phyloP scores from a whole-genome alignment of 2,797 vertebrate species.

The Varecia variegata region DNA sequence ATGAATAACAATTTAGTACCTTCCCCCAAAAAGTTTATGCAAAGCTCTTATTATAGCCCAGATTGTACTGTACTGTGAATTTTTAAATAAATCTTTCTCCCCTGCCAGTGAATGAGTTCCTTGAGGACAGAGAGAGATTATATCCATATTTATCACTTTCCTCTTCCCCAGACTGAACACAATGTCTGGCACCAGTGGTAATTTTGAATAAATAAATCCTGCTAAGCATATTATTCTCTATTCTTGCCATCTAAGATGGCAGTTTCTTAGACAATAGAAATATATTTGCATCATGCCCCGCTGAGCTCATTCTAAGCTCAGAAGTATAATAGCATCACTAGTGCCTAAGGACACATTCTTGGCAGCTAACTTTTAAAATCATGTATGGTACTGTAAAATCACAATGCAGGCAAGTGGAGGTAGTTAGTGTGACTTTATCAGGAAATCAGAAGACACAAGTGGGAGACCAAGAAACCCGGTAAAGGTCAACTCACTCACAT shows the following conservation, averaged over 20 bases:
- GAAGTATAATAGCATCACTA: not conserved
- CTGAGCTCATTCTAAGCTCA: not conserved
- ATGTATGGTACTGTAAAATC: not conserved
- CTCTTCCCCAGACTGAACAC: not conserved
- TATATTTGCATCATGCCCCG: not conserved
- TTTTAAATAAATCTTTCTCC: not conserved
- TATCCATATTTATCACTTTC: not conserved
- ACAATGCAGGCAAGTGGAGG: not conserved
- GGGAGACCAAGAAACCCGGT: not conserved
- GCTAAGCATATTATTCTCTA: not conserved
- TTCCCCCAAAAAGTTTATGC: not conserved
- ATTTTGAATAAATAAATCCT: conserved; percentile 11
- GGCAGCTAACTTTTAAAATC: not conserved
- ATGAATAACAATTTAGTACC: not conserved
- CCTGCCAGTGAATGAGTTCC: not conserved
- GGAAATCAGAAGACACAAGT: not conserved
- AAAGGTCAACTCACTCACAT: not conserved
- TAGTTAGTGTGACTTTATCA: not conserved
- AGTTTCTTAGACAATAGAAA: not conserved
- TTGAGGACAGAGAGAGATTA: not conserved
- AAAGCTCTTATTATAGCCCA: not conserved
- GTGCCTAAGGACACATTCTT: not conserved
- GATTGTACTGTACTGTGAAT: not conserved
- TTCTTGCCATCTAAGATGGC: not conserved
- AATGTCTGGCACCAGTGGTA: not conserved